Conservation (phyloP, 2,888 invertebrate genomes). For the Tenthredo scrophulariae region DNA sequence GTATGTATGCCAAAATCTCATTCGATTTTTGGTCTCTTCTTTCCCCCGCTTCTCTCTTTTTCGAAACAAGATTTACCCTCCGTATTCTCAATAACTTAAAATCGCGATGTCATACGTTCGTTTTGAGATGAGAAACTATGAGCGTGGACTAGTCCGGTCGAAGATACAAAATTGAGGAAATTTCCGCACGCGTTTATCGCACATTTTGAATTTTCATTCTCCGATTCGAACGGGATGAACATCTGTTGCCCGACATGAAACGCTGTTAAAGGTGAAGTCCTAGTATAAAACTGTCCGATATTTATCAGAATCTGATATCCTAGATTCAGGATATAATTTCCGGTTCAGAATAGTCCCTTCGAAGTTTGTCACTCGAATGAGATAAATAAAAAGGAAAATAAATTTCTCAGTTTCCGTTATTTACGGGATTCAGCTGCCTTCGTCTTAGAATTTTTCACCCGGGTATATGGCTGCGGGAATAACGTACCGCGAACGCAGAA, state of each 20-base stretch:
- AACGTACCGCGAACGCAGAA: neutral
- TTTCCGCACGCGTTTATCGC: neutral
- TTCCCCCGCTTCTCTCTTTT: neutral
- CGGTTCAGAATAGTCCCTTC: neutral
- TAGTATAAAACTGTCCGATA: neutral
- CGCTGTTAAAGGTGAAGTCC: conserved; percentile 11
- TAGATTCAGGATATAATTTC: neutral
- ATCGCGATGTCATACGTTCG: neutral
- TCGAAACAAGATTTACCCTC: neutral
- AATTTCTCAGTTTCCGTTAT: conserved; percentile 11
- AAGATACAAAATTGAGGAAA: neutral
- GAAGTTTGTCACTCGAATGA: neutral
- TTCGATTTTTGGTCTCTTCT: neutral
- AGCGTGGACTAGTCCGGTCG: neutral
- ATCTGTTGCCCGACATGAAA: conserved; percentile 35
- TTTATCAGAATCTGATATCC: neutral
- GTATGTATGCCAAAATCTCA: neutral
- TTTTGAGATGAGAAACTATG: neutral
- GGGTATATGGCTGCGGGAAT: neutral
- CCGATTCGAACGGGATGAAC: conserved; percentile 15
- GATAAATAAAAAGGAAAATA: neutral
- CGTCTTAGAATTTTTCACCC: neutral
- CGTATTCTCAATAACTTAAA: too few relatives aligned
- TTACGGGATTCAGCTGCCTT: neutral
- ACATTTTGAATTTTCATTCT: conserved; percentile 6